phyloP scores from a whole-genome alignment of 1,140 invertebrate species.

The Pogonus chalceus region DNA sequence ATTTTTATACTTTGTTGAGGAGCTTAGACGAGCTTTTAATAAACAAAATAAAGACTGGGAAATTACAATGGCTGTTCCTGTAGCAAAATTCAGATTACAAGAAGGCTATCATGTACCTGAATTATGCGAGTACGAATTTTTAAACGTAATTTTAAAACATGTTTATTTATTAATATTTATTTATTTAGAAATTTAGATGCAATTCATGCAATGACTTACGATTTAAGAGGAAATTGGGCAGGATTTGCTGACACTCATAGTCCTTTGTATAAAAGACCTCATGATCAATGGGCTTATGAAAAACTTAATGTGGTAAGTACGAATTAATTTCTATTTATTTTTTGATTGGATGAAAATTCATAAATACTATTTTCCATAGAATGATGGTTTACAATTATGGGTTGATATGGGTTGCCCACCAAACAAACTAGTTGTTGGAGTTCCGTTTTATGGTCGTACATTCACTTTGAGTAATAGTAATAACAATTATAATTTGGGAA shows the following conservation, averaged over 20 bases:
- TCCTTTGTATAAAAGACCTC: slow-evolving; percentile 69
- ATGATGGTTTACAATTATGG: slow-evolving; percentile 77
- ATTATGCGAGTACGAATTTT: slow-evolving; percentile 62
- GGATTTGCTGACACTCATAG: slow-evolving; percentile 81
- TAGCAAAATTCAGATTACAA: slow-evolving; percentile 73
- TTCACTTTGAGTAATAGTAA: slow-evolving; percentile 72
- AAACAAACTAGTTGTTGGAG: slow-evolving; percentile 78
- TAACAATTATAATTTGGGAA: slow-evolving; percentile 69
- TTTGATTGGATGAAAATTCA: background rate
- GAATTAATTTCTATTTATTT: background rate
- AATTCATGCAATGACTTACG: slow-evolving; percentile 85
- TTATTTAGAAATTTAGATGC: slow-evolving; percentile 56
- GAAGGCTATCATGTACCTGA: slow-evolving; percentile 84
- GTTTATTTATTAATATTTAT: background rate
- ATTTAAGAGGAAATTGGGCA: slow-evolving; percentile 85
- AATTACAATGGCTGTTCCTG: slow-evolving; percentile 76
- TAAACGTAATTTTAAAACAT: slow-evolving; percentile 8
- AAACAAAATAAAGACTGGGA: slow-evolving; percentile 66
- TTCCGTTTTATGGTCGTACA: slow-evolving; percentile 77
- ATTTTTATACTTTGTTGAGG: slow-evolving; percentile 75
- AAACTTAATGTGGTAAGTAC: slow-evolving; percentile 73
- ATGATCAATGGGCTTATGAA: slow-evolving; percentile 80
- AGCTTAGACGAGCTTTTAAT: slow-evolving; percentile 67
- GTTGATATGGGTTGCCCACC: slow-evolving; percentile 74
- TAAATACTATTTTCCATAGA: slow-evolving; percentile 43